phyloP scores from a whole-genome alignment of 2,888 invertebrate genomes.

The Vandiemenella viatica region DNA sequence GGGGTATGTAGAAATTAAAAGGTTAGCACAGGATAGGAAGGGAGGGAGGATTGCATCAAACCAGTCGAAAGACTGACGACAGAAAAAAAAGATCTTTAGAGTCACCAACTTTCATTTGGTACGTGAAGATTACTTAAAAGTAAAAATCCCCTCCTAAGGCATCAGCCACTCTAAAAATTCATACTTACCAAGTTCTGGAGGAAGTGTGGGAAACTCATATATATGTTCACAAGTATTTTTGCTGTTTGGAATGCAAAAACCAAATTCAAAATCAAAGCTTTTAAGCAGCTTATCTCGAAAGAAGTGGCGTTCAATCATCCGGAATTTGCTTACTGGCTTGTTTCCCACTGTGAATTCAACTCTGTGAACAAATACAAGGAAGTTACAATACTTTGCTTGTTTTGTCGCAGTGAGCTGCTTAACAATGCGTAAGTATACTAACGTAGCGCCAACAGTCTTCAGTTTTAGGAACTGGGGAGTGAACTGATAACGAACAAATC shows the following conservation, averaged over 20 bases:
- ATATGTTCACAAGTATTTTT: constrained; percentile 98
- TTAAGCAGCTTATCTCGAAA: constrained; percentile 85
- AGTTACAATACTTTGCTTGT: background rate
- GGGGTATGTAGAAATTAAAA: too few species aligned
- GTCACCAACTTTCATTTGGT: too few species aligned
- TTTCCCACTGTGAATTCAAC: constrained; percentile 94
- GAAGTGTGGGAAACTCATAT: constrained; percentile 89
- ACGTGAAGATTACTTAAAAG: too few species aligned
- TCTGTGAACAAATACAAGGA: constrained; percentile 33
- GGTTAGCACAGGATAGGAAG: too few species aligned
- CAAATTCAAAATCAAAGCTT: constrained; percentile 98
- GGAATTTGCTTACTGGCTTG: constrained; percentile 82
- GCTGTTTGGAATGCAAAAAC: constrained; percentile 96
- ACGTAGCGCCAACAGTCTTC: constrained; percentile 96
- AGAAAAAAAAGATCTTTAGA: too few species aligned
- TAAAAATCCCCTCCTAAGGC: too few species aligned
- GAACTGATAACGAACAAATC: constrained; percentile 97
- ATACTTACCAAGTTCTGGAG: constrained; percentile 66
- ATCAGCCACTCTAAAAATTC: too few species aligned
- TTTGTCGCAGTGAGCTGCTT: background rate
- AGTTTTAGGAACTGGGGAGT: constrained; percentile 93
- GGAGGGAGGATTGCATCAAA: too few species aligned
- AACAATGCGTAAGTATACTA: constrained; percentile 31
- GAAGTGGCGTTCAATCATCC: constrained; percentile 97
- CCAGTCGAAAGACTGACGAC: too few species aligned